Conservation (phyloP, 2,113 vertebrate genomes). For the Shinisaurus crocodilurus region DNA sequence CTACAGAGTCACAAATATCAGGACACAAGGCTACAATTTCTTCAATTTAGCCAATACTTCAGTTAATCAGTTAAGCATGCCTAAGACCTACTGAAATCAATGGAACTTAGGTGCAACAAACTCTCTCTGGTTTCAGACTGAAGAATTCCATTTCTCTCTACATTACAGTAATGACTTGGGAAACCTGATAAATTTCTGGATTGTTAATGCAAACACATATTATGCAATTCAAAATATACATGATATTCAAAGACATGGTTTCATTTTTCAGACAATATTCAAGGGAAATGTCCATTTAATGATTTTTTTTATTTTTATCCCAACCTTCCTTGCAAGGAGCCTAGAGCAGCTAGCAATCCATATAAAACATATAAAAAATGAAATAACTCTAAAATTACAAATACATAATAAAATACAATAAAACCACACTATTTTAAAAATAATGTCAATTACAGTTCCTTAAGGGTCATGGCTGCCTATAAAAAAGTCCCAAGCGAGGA, state of each 20-base stretch:
- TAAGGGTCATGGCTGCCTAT: not conserved
- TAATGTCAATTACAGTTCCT: conserved; percentile 11
- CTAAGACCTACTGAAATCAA: not conserved
- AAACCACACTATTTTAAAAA: not conserved
- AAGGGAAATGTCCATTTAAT: not conserved
- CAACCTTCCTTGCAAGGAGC: no score
- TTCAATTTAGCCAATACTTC: not conserved
- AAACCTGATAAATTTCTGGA: not conserved
- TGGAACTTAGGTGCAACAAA: not conserved
- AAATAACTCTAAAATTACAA: no score
- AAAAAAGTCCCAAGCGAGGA: not conserved
- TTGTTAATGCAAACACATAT: not conserved
- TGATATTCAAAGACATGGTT: not conserved
- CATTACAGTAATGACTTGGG: not conserved
- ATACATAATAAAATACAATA: not conserved
- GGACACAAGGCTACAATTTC: no score
- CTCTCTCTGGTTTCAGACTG: not conserved
- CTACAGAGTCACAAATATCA: no score
- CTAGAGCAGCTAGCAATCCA: no score
- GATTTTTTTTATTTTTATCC: no score
- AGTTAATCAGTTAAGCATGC: not conserved
- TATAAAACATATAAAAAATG: no score
- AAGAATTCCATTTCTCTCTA: not conserved
- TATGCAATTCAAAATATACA: not conserved
- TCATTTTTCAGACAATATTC: not conserved